Percentiles rank a stretch among this genome's conserved stretches.
Evolutionary conservation across 1,140 invertebrate species (phyloP).

Genomic region (Agrilus planipennis): DNA sequence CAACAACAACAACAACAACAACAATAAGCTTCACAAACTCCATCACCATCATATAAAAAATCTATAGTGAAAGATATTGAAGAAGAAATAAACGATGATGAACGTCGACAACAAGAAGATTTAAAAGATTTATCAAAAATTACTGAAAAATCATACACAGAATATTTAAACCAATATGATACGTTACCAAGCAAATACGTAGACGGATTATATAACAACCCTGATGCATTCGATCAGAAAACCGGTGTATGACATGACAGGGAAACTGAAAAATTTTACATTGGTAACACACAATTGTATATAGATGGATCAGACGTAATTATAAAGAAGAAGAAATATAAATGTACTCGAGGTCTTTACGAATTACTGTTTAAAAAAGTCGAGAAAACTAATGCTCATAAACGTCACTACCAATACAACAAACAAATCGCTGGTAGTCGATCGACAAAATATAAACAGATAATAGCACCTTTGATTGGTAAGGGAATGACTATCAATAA

Average conservation of each 20-base stretch:
- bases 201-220: neutral
- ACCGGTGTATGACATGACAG: no score
- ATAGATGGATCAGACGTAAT: slow-evolving; percentile 5
- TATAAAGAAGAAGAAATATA: slow-evolving; percentile 5
- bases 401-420: slow-evolving; percentile 3
- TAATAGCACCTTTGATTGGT: neutral
- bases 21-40: no score
- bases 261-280: no score
- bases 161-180: slow-evolving; percentile 5
- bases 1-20: no score
- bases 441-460: slow-evolving; percentile 8
- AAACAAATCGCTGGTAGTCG: slow-evolving; percentile 9
- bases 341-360: slow-evolving; percentile 7
- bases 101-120: no score
- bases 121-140: no score
- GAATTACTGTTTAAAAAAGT: slow-evolving; percentile 8
- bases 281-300: slow-evolving; percentile 3
- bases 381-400: slow-evolving; percentile 8
- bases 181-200: slow-evolving; percentile 1
- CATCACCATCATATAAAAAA: no score
- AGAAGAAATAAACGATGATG: neutral
- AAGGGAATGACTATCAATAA: neutral
- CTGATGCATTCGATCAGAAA: no score
- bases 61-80: neutral
- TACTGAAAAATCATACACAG: neutral